Conservation (phyloP, 1,140 invertebrate species). For the Cotesia glomerata region DNA sequence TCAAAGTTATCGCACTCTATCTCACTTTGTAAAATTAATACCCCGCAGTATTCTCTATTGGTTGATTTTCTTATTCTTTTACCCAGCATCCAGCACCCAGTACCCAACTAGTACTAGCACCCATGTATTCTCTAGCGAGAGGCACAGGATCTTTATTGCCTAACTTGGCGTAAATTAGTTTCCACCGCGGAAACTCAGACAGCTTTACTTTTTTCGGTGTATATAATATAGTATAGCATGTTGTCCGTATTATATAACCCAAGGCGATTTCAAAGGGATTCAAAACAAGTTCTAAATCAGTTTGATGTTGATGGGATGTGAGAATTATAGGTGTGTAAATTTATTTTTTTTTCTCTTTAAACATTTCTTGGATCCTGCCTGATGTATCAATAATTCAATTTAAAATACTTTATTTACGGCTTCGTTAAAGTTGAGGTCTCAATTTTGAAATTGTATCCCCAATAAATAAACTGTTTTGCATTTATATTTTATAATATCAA, state of each 20-base stretch:
- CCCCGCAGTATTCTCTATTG: constrained; percentile 25
- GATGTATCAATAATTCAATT: constrained; percentile 6
- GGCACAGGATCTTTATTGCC: constrained; percentile 57
- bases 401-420: neutral
- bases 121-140: constrained; percentile 56
- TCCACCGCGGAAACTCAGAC: constrained; percentile 41
- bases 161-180: constrained; percentile 61
- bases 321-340: constrained; percentile 23
- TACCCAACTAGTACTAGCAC: neutral
- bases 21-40: constrained; percentile 17
- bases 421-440: neutral
- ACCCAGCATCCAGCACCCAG: neutral
- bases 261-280: neutral
- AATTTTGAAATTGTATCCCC: neutral
- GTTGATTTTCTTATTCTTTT: constrained; percentile 19
- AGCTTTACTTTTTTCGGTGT: constrained; percentile 17
- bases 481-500: too few relatives aligned
- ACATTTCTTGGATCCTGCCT: neutral
- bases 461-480: too few relatives aligned
- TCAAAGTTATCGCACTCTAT: neutral
- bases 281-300: neutral
- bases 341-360: neutral
- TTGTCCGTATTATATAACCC: constrained; percentile 6
- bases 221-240: neutral
- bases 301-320: neutral